Evolutionary conservation across 2,888 invertebrate genomes (phyloP).

Genomic region (Mycalesis mineus): DNA sequence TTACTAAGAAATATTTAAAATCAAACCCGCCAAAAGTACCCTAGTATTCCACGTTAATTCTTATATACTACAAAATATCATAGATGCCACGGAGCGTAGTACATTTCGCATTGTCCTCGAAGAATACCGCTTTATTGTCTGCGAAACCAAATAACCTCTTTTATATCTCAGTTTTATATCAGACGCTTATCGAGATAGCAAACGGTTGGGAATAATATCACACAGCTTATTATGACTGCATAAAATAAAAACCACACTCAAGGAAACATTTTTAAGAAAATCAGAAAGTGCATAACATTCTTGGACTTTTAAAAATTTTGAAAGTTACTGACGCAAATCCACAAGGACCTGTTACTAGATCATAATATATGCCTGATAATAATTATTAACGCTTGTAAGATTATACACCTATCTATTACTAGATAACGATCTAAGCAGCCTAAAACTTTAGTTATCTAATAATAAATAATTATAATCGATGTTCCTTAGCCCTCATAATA

Average conservation of each 20-base stretch:
- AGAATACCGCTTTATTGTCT: slow-evolving; percentile 66
- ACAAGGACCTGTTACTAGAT: too few species aligned
- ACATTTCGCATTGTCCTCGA: slow-evolving; percentile 66
- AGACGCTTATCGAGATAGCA: slow-evolving; percentile 46
- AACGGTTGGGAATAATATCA: slow-evolving; percentile 23
- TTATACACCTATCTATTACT: too few species aligned
- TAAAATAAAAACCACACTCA: slow-evolving; percentile 2
- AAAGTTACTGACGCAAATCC: too few species aligned
- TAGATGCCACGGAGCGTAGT: slow-evolving; percentile 33
- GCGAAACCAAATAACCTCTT: slow-evolving; percentile 69
- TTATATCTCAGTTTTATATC: slow-evolving; percentile 67
- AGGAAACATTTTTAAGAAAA: not conserved
- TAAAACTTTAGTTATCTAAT: too few species aligned
- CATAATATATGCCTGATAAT: too few species aligned
- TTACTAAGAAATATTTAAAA: not conserved
- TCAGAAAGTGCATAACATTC: too few species aligned
- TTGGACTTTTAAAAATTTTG: too few species aligned
- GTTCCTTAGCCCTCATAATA: too few species aligned
- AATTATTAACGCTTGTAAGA: too few species aligned
- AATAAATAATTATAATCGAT: too few species aligned
- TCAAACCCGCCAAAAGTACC: not conserved
- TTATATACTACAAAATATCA: slow-evolving; percentile 22
- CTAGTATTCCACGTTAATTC: slow-evolving; percentile 12
- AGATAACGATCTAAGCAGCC: too few species aligned
- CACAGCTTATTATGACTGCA: slow-evolving; percentile 15